Conservation (phyloP, 2,888 invertebrate species). For the Aphidius colemani region DNA sequence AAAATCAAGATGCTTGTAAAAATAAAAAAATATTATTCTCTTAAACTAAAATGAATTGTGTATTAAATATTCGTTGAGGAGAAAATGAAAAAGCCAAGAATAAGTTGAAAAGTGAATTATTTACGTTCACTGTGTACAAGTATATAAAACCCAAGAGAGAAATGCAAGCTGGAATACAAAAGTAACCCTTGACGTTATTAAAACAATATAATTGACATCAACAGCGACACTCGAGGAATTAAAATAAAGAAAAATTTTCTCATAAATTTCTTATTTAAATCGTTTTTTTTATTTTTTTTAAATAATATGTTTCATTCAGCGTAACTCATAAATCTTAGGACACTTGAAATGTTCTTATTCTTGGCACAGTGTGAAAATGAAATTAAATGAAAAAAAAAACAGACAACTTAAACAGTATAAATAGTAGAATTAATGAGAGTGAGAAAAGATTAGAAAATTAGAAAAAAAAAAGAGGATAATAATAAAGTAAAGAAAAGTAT, state of each 20-base stretch:
- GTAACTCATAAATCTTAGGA: not conserved
- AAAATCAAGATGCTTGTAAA: not conserved
- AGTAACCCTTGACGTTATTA: not conserved
- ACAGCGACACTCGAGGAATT: not conserved
- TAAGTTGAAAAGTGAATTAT: not conserved
- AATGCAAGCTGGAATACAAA: not conserved
- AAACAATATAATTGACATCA: no score
- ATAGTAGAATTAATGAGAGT: conserved; percentile 13
- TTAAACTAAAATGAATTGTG: not conserved
- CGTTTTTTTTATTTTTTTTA: not conserved
- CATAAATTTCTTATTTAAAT: not conserved
- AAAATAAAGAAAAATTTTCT: not conserved
- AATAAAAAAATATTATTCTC: not conserved
- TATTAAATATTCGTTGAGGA: no score
- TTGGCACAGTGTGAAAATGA: not conserved
- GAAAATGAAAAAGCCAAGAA: not conserved
- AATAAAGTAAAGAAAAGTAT: not conserved
- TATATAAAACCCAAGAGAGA: not conserved
- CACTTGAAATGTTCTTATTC: not conserved
- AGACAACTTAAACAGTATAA: conserved; percentile 1
- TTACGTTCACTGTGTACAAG: not conserved
- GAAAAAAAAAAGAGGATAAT: conserved; percentile 15
- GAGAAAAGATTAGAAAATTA: not conserved
- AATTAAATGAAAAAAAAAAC: no score
- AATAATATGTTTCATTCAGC: not conserved